Evolutionary conservation across 2,113 vertebrate species (phyloP), one percentile per base, ranked within the genome.

Genomic region (Indicator maculatus): DNA sequence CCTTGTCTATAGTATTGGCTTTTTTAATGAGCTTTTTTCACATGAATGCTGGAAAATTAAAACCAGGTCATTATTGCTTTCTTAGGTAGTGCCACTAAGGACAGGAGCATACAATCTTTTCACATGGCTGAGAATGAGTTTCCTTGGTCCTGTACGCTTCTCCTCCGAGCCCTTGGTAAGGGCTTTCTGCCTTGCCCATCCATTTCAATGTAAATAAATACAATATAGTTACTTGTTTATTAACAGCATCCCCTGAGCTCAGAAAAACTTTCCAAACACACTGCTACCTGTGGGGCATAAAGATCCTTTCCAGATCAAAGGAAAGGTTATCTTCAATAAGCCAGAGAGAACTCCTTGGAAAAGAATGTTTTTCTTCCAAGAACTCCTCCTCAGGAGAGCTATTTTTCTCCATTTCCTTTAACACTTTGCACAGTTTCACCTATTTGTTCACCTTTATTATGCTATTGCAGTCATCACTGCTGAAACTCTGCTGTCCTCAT

Each of bases 291-390:
- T 67, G 47, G 72, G 75, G 24, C 64, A 77, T 11, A 38, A 73
- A 83, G 64, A 60, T 88, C 59, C 75, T 80, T 91, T 65, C 33
- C 1, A 18, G 21, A 80, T 47, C 77, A 36, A 93, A 86, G 47
- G 6, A 90, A 93, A 96, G 76, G 65, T 91, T 80, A 88, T 88
- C 72, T 81, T 30, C 79, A 87, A 73, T 20, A 6, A 89, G 52
- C 18, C 84, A 73, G 53, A 65, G 30, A 44, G 5, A 90, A 59
- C 12, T 65, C 45, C 50, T 60, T 21, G 5, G 31, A 73, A 85
- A 78, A 83, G 0, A 78, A 60, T 47, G 20, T 23, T 91, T 87
- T 84, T 66, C 31, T 89, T 73, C 28, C 84, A 78, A 83, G 45
- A 78, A 69, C 11, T 26, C 33, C 50, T 87, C 45, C 50, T 36